Evolutionary conservation across 2,113 vertebrate genomes (phyloP).

Genomic region (Bujurquina vittata): DNA sequence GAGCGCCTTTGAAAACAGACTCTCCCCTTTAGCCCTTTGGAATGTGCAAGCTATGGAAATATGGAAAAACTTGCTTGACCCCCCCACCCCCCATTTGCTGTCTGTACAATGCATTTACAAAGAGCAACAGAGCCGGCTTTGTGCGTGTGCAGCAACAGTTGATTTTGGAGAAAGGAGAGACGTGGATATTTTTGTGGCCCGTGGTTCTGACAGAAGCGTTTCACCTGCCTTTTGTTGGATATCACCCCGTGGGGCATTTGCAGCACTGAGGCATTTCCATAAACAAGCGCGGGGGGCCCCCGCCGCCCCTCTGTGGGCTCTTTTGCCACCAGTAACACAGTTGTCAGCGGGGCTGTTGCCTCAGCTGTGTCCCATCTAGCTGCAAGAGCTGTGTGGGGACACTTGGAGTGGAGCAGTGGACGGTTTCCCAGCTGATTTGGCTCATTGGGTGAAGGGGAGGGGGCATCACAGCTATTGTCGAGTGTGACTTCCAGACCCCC

Average conservation of each 20-base stretch:
- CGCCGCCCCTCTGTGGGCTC: neutral
- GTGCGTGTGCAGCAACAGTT: conserved; percentile 26
- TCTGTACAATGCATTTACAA: conserved; percentile 63
- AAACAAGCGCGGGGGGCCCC: neutral
- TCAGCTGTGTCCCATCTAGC: conserved; percentile 69
- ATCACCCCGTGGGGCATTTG: conserved; percentile 10
- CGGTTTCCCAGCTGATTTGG: conserved; percentile 48
- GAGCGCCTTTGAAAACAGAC: conserved; percentile 52
- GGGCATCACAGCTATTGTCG: conserved; percentile 17
- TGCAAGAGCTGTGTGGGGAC: conserved; percentile 20
- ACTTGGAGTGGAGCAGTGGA: neutral
- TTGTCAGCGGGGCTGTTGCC: conserved; percentile 66
- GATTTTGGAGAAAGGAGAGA: neutral
- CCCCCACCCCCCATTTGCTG: conserved; percentile 22
- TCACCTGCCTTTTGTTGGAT: conserved; percentile 58
- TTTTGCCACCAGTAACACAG: conserved; percentile 56
- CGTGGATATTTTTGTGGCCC: neutral
- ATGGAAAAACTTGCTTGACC: conserved; percentile 59
- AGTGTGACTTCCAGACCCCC: neutral
- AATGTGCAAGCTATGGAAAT: conserved; percentile 70
- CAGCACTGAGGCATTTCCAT: conserved; percentile 2
- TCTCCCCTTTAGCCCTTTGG: conserved; percentile 37
- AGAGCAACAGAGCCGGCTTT: conserved; percentile 60
- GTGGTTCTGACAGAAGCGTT: conserved; percentile 37
- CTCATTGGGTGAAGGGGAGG: conserved; percentile 20